Conservation (phyloP, 2,888 invertebrate genomes). For the Epinotia bilunana region DNA sequence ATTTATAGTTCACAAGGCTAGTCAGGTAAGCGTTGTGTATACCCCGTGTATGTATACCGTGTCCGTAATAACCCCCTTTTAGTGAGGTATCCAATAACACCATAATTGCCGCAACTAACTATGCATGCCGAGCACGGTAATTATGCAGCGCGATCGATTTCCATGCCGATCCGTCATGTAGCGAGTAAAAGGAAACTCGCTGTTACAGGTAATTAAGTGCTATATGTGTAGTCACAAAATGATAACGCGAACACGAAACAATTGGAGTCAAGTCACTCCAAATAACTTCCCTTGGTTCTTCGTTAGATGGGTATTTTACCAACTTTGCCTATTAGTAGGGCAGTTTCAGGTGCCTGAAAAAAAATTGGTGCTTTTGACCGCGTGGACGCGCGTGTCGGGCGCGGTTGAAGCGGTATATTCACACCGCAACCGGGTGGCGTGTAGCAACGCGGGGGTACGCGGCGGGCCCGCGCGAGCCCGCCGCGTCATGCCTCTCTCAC, state of each 20-base stretch:
- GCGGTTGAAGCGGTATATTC: too few species aligned
- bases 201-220: background rate
- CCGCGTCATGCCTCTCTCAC: too few species aligned
- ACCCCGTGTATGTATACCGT: background rate
- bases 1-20: too few species aligned
- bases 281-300: background rate
- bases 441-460: too few species aligned
- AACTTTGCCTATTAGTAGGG: too few species aligned
- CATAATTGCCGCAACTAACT: constrained; percentile 43
- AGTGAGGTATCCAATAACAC: constrained; percentile 37
- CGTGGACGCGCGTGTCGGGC: too few species aligned
- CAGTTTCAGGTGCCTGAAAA: too few species aligned
- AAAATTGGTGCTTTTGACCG: too few species aligned
- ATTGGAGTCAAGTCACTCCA: background rate
- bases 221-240: background rate
- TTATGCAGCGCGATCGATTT: constrained; percentile 46
- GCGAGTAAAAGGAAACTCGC: background rate
- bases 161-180: constrained; percentile 54
- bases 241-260: background rate
- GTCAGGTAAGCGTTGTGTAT: too few species aligned
- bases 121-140: constrained; percentile 48
- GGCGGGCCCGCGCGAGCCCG: too few species aligned
- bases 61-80: constrained; percentile 15
- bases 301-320: background rate
- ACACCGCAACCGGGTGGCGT: too few species aligned